These are phyloP conservation scores for Cacatua alba DNA, from an alignment of 2,113 vertebrate genomes.

Conservation along the genomic window DNA sequence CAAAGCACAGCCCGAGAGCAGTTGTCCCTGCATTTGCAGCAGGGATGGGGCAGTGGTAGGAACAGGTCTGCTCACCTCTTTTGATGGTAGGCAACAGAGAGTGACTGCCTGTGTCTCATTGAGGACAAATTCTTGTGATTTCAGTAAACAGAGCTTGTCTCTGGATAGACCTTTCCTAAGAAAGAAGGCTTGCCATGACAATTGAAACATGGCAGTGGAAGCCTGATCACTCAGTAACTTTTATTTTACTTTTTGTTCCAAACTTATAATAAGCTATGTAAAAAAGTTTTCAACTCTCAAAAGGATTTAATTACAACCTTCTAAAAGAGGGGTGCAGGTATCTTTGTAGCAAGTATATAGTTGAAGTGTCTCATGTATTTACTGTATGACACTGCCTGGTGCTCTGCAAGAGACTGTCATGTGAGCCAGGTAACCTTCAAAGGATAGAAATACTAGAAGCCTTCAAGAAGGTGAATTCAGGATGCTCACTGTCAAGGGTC, in stretches of 20 bases:
- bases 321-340: not conserved
- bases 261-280: not conserved
- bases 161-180: not conserved
- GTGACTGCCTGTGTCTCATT: not conserved
- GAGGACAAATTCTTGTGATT: not conserved
- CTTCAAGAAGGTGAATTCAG: not conserved
- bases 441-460: not conserved
- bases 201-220: not conserved
- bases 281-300: not conserved
- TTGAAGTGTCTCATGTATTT: not conserved
- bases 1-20: rapidly evolving
- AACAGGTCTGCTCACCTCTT: not conserved
- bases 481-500: not conserved
- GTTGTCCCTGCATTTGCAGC: not conserved
- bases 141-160: not conserved
- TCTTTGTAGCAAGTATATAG: not conserved
- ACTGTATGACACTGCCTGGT: not conserved
- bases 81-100: not conserved
- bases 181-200: not conserved
- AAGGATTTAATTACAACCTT: not conserved
- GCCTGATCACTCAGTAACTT: not conserved
- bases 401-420: not conserved
- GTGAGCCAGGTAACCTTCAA: not conserved
- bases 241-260: not conserved
- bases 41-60: rapidly evolving